These are phyloP conservation scores for Sweltsa coloradensis DNA, from an alignment of 1,140 invertebrate genomes.

Conservation along the genomic window DNA sequence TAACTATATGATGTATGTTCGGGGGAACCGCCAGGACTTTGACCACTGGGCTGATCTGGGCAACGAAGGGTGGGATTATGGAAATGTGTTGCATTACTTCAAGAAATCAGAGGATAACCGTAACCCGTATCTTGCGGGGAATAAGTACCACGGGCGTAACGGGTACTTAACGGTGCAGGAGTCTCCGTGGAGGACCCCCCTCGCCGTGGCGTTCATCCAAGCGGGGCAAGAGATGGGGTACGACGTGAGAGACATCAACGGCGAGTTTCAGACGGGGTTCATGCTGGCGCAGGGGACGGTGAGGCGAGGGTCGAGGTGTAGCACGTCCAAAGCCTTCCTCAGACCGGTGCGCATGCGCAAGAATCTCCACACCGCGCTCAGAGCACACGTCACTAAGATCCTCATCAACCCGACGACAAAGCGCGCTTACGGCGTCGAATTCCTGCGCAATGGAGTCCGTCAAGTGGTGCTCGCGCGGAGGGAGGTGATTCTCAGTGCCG, in stretches of 20 bases:
- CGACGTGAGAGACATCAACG: slow-evolving; percentile 75
- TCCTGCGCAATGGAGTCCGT: slow-evolving; percentile 50
- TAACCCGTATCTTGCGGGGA: slow-evolving; percentile 60
- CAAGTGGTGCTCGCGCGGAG: slow-evolving; percentile 52
- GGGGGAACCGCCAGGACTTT: slow-evolving; percentile 74
- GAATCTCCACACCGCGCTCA: slow-evolving; percentile 70
- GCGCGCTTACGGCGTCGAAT: slow-evolving; percentile 62
- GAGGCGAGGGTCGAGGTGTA: slow-evolving; percentile 70
- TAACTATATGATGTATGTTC: slow-evolving; percentile 92
- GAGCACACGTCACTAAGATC: slow-evolving; percentile 58
- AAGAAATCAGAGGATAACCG: slow-evolving; percentile 81
- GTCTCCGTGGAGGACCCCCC: slow-evolving; percentile 67
- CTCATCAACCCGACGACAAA: slow-evolving; percentile 56
- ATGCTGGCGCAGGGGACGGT: slow-evolving; percentile 87
- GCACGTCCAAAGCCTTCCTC: slow-evolving; percentile 80
- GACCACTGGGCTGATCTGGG: slow-evolving; percentile 80
- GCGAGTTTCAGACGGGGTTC: slow-evolving; percentile 68
- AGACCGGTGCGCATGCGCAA: slow-evolving; percentile 57
- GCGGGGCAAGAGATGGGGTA: slow-evolving; percentile 80
- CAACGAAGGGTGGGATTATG: slow-evolving; percentile 80
- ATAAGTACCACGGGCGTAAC: slow-evolving; percentile 57
- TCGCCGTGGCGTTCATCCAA: slow-evolving; percentile 71
- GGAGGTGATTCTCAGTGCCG: slow-evolving; percentile 41
- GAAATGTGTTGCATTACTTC: slow-evolving; percentile 79
- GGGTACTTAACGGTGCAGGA: slow-evolving; percentile 74